phyloP scores from a whole-genome alignment of 2,113 vertebrate species.

The Salvelinus namaycush region DNA sequence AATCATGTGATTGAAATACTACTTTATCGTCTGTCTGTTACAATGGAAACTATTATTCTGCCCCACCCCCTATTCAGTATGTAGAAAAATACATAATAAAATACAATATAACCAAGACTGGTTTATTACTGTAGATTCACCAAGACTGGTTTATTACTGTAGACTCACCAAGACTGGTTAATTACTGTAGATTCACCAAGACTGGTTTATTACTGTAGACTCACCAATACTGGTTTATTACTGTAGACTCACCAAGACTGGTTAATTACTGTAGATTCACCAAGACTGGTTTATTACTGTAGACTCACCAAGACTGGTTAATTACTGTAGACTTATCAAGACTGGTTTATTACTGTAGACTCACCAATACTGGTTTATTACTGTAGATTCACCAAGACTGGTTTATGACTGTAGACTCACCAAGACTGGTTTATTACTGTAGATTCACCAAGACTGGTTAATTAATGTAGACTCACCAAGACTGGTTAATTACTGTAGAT shows the following conservation, averaged over 20 bases:
- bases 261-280: slow-evolving; percentile 56
- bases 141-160: too few species aligned
- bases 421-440: slow-evolving; percentile 21
- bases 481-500: too few species aligned
- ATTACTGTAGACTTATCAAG: slow-evolving; percentile 35
- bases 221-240: slow-evolving; percentile 59
- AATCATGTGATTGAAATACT: too few species aligned
- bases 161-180: too few species aligned
- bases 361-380: slow-evolving; percentile 61
- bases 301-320: background rate
- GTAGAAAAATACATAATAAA: too few species aligned
- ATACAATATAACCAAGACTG: too few species aligned
- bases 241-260: too few species aligned
- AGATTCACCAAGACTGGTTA: slow-evolving; percentile 60
- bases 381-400: slow-evolving; percentile 62
- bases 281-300: slow-evolving; percentile 16
- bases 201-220: background rate
- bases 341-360: background rate
- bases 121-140: too few species aligned
- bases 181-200: too few species aligned
- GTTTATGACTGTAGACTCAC: slow-evolving; percentile 54
- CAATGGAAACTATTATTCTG: too few species aligned
- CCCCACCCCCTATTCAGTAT: too few species aligned
- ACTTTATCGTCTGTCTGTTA: too few species aligned
- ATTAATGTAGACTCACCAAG: slow-evolving; percentile 61